Evolutionary conservation across 1,140 invertebrate genomes (phyloP).

Genomic region (Colletes latitarsis): DNA sequence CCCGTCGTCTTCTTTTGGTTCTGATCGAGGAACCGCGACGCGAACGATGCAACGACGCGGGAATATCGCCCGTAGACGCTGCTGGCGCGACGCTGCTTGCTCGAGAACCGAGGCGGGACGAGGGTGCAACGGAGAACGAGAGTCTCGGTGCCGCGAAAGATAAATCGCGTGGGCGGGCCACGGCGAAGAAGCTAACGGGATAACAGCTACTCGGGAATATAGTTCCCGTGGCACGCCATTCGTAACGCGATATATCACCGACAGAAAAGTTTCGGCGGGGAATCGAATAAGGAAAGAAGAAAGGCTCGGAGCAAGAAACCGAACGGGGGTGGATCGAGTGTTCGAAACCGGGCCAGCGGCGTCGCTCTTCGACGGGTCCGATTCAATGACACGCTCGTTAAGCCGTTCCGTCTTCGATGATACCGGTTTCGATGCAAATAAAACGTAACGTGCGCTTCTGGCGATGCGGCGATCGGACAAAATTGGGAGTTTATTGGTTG

Average conservation of each 20-base stretch:
- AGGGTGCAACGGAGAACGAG: constrained; percentile 4
- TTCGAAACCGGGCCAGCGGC: constrained; percentile 36
- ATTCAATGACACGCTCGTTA: no score
- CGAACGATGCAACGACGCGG: constrained; percentile 29
- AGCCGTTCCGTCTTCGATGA: no score
- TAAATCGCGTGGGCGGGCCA: constrained; percentile 66
- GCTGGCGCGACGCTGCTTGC: not conserved
- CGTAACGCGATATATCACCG: constrained; percentile 67
- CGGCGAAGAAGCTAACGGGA: constrained; percentile 66
- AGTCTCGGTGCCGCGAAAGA: constrained; percentile 57
- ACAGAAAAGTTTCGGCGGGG: constrained; percentile 60
- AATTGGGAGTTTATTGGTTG: no score
- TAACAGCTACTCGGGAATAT: constrained; percentile 70
- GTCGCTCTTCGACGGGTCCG: constrained; percentile 41
- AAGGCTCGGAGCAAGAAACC: constrained; percentile 34
- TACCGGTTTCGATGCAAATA: no score
- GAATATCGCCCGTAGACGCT: constrained; percentile 16
- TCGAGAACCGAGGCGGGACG: not conserved
- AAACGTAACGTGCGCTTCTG: no score
- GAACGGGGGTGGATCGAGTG: constrained; percentile 6
- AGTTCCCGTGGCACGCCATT: constrained; percentile 67
- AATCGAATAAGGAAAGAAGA: constrained; percentile 56
- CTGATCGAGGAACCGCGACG: constrained; percentile 32
- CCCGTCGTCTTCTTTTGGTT: constrained; percentile 13
- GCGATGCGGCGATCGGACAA: no score